phyloP scores from a whole-genome alignment of 2,113 vertebrate species.

The Acrocephalus arundinaceus region DNA sequence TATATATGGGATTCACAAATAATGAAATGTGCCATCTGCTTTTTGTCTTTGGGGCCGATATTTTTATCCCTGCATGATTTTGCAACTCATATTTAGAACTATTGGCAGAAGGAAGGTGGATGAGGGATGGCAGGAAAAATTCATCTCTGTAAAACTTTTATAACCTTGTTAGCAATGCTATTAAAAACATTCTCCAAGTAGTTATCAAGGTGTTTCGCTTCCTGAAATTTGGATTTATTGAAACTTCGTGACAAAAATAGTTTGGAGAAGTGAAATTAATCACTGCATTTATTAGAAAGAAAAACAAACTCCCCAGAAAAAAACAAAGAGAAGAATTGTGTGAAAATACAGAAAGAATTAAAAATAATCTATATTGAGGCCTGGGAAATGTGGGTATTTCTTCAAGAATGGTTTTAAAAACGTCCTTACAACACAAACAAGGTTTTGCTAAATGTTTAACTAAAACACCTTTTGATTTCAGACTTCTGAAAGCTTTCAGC shows the following conservation, averaged over 20 bases:
- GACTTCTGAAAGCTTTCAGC: background rate
- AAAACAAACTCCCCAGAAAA: background rate
- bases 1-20: background rate
- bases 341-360: background rate
- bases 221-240: background rate
- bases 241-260: background rate
- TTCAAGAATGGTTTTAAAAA: background rate
- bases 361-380: background rate
- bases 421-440: background rate
- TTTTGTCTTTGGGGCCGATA: background rate
- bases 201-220: background rate
- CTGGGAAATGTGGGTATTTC: background rate
- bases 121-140: background rate
- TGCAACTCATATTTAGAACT: background rate
- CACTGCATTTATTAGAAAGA: background rate
- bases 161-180: background rate
- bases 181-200: background rate
- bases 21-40: slow-evolving; percentile 5
- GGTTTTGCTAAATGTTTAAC: background rate
- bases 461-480: slow-evolving; percentile 12
- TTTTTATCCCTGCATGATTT: background rate
- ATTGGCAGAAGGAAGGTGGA: background rate
- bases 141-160: background rate
- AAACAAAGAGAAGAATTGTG: background rate
- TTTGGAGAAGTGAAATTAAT: background rate